Evolutionary conservation across 2,113 vertebrate genomes (phyloP).

Genomic region (Eulacestoma nigropectus): DNA sequence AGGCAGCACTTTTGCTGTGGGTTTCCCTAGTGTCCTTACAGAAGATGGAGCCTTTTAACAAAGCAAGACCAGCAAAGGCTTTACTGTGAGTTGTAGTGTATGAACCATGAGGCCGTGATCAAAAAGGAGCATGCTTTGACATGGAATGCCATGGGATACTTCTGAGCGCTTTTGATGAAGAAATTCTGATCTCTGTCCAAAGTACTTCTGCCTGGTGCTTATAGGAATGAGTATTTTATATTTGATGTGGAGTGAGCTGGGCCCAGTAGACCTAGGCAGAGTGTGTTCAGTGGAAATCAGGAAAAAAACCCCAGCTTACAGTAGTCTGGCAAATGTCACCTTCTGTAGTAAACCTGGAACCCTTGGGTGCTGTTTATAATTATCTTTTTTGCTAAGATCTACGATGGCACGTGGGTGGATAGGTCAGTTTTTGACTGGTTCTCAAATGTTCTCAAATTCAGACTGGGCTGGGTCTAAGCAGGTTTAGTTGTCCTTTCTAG

Average conservation of each 20-base stretch:
- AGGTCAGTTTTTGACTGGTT: background rate
- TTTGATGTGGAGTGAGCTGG: background rate
- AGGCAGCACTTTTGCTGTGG: background rate
- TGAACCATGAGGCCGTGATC: background rate
- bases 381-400: background rate
- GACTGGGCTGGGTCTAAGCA: background rate
- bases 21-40: background rate
- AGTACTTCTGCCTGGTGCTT: background rate
- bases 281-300: background rate
- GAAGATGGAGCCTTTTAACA: background rate
- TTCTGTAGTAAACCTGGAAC: background rate
- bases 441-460: background rate
- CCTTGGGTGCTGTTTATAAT: background rate
- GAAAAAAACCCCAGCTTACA: rapidly evolving
- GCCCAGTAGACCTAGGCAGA: background rate
- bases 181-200: background rate
- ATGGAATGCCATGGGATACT: background rate
- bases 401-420: rapidly evolving
- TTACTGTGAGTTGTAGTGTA: background rate
- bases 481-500: background rate
- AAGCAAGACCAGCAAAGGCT: background rate
- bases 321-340: background rate
- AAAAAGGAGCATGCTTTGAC: background rate
- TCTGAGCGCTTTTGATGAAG: background rate
- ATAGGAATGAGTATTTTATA: background rate